Evolutionary conservation across 2,113 vertebrate species (phyloP).

Genomic region (Leucosticte australis): DNA sequence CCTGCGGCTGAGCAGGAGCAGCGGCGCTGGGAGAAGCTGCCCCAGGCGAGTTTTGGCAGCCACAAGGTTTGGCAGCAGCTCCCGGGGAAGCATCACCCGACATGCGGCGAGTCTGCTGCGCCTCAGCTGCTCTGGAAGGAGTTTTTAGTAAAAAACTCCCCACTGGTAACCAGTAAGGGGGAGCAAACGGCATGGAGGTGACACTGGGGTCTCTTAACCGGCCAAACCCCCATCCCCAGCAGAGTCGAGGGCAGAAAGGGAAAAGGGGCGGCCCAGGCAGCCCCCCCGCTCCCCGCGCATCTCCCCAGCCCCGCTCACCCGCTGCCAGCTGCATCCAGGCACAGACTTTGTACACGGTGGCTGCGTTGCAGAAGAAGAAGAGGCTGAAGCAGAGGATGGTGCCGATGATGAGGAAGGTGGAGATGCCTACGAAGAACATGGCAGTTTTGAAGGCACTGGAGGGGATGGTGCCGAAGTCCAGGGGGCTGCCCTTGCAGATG

Average conservation of each 20-base stretch:
- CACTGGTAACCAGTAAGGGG: fast-evolving
- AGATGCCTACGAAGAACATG: constrained; percentile 96
- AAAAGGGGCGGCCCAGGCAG: neutral
- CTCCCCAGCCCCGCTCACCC: constrained; percentile 69
- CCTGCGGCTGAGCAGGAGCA: neutral
- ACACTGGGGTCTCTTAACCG: neutral
- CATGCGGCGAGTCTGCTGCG: fast-evolving
- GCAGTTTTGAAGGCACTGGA: constrained; percentile 97
- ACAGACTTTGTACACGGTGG: constrained; percentile 96
- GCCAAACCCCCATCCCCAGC: fast-evolving
- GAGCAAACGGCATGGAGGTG: fast-evolving
- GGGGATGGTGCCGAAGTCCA: constrained; percentile 95
- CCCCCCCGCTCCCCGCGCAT: neutral
- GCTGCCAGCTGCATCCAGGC: constrained; percentile 98
- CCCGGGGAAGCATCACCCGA: neutral
- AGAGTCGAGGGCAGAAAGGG: neutral
- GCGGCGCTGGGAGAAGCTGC: fast-evolving
- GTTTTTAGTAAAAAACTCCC: neutral
- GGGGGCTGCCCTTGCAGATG: constrained; percentile 92
- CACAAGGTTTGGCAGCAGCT: neutral
- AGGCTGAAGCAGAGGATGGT: constrained; percentile 93
- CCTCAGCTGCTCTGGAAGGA: neutral
- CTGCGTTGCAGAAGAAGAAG: constrained; percentile 96
- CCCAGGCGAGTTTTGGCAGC: neutral
- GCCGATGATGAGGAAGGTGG: constrained; percentile 91